Evolutionary conservation across 30 jellyfish, hydroid and myxozoan genomes (phyloP).

Genomic region (Aurelia aurita): DNA sequence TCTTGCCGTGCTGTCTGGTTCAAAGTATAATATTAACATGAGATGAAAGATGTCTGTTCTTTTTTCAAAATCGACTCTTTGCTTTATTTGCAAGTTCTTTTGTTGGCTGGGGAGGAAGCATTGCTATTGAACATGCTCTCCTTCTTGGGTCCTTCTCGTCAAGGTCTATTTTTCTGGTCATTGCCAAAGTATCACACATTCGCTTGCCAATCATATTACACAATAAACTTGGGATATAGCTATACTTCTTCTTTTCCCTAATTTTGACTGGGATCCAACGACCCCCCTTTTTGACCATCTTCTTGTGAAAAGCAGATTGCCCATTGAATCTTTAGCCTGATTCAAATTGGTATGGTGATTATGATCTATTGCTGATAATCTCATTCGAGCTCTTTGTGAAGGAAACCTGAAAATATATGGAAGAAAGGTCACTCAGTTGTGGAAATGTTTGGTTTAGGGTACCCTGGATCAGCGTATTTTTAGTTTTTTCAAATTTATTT

Average conservation of each 20-base stretch:
- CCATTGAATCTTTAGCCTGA: background rate
- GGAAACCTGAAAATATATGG: background rate
- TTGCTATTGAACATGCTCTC: background rate
- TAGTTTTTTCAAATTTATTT: no score
- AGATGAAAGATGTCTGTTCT: background rate
- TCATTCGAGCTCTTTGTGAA: background rate
- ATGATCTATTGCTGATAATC: background rate
- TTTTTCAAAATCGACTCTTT: background rate
- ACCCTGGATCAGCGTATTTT: no score
- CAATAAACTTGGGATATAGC: background rate
- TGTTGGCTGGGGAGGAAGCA: constrained; percentile 11
- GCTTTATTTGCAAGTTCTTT: background rate
- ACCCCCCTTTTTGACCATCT: constrained; percentile 1
- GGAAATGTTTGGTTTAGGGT: no score
- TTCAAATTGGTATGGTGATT: constrained; percentile 1
- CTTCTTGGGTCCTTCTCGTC: background rate
- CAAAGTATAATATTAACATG: no score
- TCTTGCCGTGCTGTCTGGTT: no score
- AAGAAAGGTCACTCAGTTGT: no score
- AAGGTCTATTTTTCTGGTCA: background rate
- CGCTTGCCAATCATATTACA: background rate
- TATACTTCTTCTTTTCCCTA: background rate
- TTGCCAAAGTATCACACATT: background rate
- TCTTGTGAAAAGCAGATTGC: background rate
- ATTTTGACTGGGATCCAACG: constrained; percentile 5